Base-by-base conservation (phyloP, 2,888 invertebrate genomes). In the Adelphocoris suturalis region DNA sequence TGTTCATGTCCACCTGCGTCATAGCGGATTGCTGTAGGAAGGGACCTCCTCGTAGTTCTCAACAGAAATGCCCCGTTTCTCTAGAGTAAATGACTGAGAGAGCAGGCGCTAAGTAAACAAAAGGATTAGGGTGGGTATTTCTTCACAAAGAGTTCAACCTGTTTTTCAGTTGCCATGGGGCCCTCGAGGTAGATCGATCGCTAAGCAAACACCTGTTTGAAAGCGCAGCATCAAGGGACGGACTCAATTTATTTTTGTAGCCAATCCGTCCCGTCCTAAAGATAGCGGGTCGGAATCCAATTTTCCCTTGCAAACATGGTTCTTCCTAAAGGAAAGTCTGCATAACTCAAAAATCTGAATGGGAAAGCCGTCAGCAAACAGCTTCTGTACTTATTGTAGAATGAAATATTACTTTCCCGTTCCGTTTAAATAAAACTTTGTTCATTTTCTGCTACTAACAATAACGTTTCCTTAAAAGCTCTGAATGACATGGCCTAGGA, bases 171-270 rank as follows among this genome's bases (percentile, higher is more conserved):
- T 82, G 82, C 52, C 52, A 82, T 82, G 52, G 82, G 27, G 14
- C 82, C 12, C 78, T 78, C 78, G 78, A 28, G 46, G 46, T 47
- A 47, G 78, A 78, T 78, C 78, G 78, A 78, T 78, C 78, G 46
- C 78, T 78, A 47, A 78, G 78, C 78, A 78, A 78, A 78, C 78
- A 78, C 78, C 78, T 78, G 78, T 78, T 46, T 78, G 37, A 46
- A 78, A 19, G 78, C 16, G 19, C 37, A 47, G n/a, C 78, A n/a
- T 47, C 46, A 78, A 47, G 47, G 78, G 46, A 76, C 78, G 78
- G 78, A 46, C 78, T 78, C 78, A 78, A 78, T 78, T 78, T 78
- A 78, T 78, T 78, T 78, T 78, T 78, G 78, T 78, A 78, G 46
- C 78, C 78, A 78, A 78, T 78, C 78, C 78, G 78, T 78, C 78